These are phyloP conservation scores for Epizoanthus ramosus DNA, from an alignment of 92 coral and sea anemone genomes.

Conservation along the genomic window DNA sequence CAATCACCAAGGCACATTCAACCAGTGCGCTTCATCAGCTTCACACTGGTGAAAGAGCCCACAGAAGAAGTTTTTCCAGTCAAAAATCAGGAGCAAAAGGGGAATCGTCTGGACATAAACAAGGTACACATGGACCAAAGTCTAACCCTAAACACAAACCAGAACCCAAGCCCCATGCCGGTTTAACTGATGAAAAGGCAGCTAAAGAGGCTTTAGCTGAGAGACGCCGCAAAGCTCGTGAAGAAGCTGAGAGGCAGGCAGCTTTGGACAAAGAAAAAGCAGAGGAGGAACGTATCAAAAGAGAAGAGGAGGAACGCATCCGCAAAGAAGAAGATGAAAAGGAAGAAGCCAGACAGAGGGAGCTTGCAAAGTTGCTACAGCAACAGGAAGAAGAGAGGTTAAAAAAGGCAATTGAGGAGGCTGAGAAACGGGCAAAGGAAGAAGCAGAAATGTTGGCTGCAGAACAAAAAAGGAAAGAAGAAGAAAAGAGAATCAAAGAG, in stretches of 20 bases:
- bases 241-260: conserved; percentile 97
- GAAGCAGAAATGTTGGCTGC: conserved; percentile 77
- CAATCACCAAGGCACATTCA: conserved; percentile 88
- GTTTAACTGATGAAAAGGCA: conserved; percentile 81
- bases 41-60: conserved; percentile 24
- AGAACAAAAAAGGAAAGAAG: conserved; percentile 84
- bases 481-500: conserved; percentile 59
- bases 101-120: conserved; percentile 38
- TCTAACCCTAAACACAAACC: conserved; percentile 66
- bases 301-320: conserved; percentile 90
- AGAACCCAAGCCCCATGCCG: conserved; percentile 88
- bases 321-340: conserved; percentile 87
- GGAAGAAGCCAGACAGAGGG: conserved; percentile 83
- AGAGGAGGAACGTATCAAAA: conserved; percentile 80
- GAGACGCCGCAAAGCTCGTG: conserved; percentile 89
- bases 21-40: conserved; percentile 89
- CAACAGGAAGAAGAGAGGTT: conserved; percentile 87
- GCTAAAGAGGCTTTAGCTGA: conserved; percentile 96
- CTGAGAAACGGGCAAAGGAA: conserved; percentile 64
- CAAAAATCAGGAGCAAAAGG: conserved; percentile 24
- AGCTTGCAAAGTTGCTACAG: conserved; percentile 76
- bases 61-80: conserved; percentile 20
- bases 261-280: conserved; percentile 86
- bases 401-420: conserved; percentile 69
- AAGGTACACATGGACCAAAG: conserved; percentile 52